Percentiles rank a stretch among this genome's conserved stretches.
phyloP scores from a whole-genome alignment of 2,888 invertebrate species.

The Lasioglossum calceatum region DNA sequence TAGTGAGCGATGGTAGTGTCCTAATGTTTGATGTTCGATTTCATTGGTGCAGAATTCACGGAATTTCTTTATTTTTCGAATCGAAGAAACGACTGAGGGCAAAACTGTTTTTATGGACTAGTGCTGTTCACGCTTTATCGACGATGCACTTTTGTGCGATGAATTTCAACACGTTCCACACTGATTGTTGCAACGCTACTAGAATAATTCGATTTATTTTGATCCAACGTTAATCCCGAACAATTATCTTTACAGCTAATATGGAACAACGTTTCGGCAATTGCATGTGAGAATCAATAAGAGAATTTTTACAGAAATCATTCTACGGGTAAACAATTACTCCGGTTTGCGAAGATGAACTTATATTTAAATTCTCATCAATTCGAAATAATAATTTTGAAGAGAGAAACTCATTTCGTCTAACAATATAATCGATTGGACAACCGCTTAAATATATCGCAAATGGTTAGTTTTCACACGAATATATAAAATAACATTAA shows the following conservation, averaged over 20 bases:
- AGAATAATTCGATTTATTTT: constrained; percentile 27
- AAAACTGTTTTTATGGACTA: constrained; percentile 9
- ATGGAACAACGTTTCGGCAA: background rate
- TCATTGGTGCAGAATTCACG: background rate
- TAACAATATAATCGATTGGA: background rate
- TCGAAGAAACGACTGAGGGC: constrained; percentile 19
- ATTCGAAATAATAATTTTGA: background rate
- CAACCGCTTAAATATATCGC: background rate
- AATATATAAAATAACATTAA: constrained; percentile 32
- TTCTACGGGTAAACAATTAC: background rate
- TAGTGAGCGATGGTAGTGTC: background rate
- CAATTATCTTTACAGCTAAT: constrained; percentile 8
- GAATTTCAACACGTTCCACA: constrained; percentile 30
- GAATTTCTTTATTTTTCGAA: background rate
- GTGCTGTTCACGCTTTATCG: constrained; percentile 3
- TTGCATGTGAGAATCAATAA: constrained; percentile 35
- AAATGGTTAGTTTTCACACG: background rate
- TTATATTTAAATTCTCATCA: background rate
- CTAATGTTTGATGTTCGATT: background rate
- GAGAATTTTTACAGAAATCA: constrained; percentile 15
- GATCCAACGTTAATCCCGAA: constrained; percentile 11
- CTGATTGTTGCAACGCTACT: constrained; percentile 54
- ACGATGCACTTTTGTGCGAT: constrained; percentile 28
- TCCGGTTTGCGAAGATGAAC: background rate
- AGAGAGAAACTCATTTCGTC: background rate